These are phyloP conservation scores for Rhinoderma darwinii DNA, from an alignment of 2,113 vertebrate genomes.

Conservation along the genomic window DNA sequence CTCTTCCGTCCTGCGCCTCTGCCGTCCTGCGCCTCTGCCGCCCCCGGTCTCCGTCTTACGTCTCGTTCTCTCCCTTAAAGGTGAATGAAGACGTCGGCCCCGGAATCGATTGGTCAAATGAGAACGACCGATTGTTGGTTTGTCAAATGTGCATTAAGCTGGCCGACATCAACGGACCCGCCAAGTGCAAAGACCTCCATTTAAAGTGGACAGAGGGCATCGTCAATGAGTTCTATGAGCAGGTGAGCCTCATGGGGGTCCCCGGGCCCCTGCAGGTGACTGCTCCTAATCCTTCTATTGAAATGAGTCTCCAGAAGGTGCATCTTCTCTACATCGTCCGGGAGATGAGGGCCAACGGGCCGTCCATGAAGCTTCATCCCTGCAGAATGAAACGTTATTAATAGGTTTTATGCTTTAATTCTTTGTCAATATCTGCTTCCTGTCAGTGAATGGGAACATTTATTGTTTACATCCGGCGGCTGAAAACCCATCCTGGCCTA, in stretches of 20 bases:
- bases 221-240: slow-evolving; percentile 97
- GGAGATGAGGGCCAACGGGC: too few species aligned
- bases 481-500: too few species aligned
- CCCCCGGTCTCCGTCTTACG: too few species aligned
- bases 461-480: too few species aligned
- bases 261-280: too few species aligned
- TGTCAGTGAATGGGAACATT: too few species aligned
- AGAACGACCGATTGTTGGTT: slow-evolving; percentile 94
- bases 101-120: slow-evolving; percentile 98
- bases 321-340: too few species aligned
- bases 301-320: background rate
- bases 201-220: slow-evolving; percentile 97
- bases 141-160: slow-evolving; percentile 99
- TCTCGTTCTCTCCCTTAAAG: slow-evolving; percentile 64
- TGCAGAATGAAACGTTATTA: too few species aligned
- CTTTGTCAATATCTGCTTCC: background rate
- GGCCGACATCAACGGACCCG: slow-evolving; percentile 95
- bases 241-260: slow-evolving; percentile 77
- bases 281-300: too few species aligned
- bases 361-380: too few species aligned
- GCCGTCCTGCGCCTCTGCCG: rapidly evolving
- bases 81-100: slow-evolving; percentile 88
- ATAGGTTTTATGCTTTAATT: too few species aligned
- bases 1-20: background rate
- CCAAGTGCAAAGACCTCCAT: slow-evolving; percentile 93